Percentiles rank a stretch among this genome's conserved stretches.
Evolutionary conservation across 2,113 vertebrate genomes (phyloP).

Genomic region (Diadophis punctatus): DNA sequence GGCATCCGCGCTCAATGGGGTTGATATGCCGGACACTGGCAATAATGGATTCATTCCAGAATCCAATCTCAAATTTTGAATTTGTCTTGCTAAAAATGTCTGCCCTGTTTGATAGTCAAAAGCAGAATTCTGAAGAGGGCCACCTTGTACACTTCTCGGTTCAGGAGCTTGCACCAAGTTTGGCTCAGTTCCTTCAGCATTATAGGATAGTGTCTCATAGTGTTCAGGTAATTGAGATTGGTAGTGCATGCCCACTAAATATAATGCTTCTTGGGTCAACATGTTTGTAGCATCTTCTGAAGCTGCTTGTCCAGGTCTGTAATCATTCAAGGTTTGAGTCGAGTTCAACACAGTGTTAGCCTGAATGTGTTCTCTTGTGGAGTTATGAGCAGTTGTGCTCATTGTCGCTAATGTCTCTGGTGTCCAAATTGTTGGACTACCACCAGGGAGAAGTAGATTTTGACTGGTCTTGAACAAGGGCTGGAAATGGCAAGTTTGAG

Average conservation of each 20-base stretch:
- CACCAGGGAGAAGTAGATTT: slow-evolving; percentile 79
- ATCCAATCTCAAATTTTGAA: slow-evolving; percentile 78
- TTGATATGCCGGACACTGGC: slow-evolving; percentile 68
- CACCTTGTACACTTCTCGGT: slow-evolving; percentile 67
- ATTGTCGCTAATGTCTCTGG: slow-evolving; percentile 75
- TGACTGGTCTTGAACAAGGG: slow-evolving; percentile 85
- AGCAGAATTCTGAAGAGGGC: slow-evolving; percentile 72
- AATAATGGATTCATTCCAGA: slow-evolving; percentile 69
- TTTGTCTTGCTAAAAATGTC: slow-evolving; percentile 74
- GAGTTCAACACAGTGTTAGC: slow-evolving; percentile 73
- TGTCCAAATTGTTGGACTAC: slow-evolving; percentile 74
- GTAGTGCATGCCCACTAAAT: slow-evolving; percentile 73
- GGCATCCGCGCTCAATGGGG: slow-evolving; percentile 71
- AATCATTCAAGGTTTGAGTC: slow-evolving; percentile 78
- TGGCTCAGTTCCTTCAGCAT: slow-evolving; percentile 56
- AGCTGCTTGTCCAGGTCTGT: slow-evolving; percentile 77
- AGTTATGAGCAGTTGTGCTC: slow-evolving; percentile 75
- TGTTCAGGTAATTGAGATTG: slow-evolving; percentile 72
- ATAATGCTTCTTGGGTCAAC: slow-evolving; percentile 82
- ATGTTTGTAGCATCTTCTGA: slow-evolving; percentile 80
- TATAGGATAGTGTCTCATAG: slow-evolving; percentile 67
- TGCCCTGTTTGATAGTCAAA: slow-evolving; percentile 81
- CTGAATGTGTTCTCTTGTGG: slow-evolving; percentile 80
- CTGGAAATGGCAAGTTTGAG: slow-evolving; percentile 89
- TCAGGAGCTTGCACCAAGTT: slow-evolving; percentile 68